Base-by-base conservation (phyloP, 2,888 invertebrate genomes). In the Cataglyphis altisquamis region DNA sequence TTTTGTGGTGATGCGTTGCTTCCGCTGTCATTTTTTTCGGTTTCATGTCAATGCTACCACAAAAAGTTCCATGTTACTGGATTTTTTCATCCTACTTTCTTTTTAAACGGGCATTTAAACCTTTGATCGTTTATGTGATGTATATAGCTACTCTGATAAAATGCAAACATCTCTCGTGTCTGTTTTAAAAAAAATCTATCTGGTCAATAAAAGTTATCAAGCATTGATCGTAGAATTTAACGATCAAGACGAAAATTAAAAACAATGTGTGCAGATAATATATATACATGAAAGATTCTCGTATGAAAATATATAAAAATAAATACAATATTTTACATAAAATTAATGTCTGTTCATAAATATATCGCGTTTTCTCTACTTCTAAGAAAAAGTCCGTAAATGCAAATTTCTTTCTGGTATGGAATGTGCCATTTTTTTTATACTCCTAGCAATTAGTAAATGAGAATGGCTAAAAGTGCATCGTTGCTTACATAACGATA, bases 1-100 rank as follows among this genome's bases (percentile, higher is more conserved):
- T 48, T 83, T 84, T 78, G 64, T 36, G 57, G 64, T 48, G 45
- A 70, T 41, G 9, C 48, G 18, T 57, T 29, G 55, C 32, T 80
- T 74, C 60, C 52, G 39, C 41, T 74, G 21, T 25, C n/a, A 62
- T 72, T 73, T 29, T 62, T 45, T 70, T 48, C 57, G 64, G 9
- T 63, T 72, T 41, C 55, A 18, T 48, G 18, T 39, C 29, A 29
- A 64, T 29, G 60, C 29, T 73, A 21, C 36, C 45, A n/a, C 36
- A 66, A 55, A 39, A 77, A 29, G 63, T 63, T 41, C 21, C 9
- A 29, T 52, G 75, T 81, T 57, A 25, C 18, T 21, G 25, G 75
- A 75, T 75, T 81, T 74, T 39, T 9, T n/a, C 25, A 63, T 72
- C 66, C 68, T 62, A 48, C 66, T 45, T 15, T 39, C 45, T 80